Percentiles rank a stretch among this genome's conserved stretches.
Conservation (phyloP, 2,888 invertebrate species). For the Caenorhabditis parvicauda region DNA sequence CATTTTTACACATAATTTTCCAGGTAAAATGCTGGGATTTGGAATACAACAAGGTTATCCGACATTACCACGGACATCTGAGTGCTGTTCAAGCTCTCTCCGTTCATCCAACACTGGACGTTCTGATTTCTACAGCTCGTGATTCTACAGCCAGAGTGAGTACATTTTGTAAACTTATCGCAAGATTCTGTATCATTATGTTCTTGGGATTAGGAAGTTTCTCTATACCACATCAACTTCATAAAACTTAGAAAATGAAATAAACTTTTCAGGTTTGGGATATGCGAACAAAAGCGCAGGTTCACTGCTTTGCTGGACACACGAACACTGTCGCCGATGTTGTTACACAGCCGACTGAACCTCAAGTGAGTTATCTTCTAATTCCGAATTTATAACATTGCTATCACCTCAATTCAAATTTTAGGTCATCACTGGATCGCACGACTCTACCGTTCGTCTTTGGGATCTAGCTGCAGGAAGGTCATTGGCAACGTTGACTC, state of each 20-base stretch:
- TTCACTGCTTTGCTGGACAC: slow-evolving; percentile 91
- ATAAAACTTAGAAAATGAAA: not conserved
- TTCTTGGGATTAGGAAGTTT: too few relatives aligned
- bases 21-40: slow-evolving; percentile 97
- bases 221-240: not conserved
- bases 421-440: slow-evolving; percentile 66
- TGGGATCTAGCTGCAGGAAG: slow-evolving; percentile 98
- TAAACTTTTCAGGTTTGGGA: slow-evolving; percentile 79
- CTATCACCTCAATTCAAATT: too few relatives aligned
- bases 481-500: slow-evolving; percentile 87
- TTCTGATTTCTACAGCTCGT: slow-evolving; percentile 86
- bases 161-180: slow-evolving; percentile 5
- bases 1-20: slow-evolving; percentile 4
- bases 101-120: slow-evolving; percentile 90
- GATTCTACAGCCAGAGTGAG: slow-evolving; percentile 83
- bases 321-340: slow-evolving; percentile 95
- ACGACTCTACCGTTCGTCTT: slow-evolving; percentile 91
- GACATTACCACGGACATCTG: slow-evolving; percentile 97
- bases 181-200: not conserved
- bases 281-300: slow-evolving; percentile 96
- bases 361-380: slow-evolving; percentile 70
- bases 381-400: not conserved
- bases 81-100: slow-evolving; percentile 88
- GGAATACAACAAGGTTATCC: slow-evolving; percentile 87
- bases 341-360: slow-evolving; percentile 86